Percentiles rank a stretch among this genome's conserved stretches.
Evolutionary conservation across 2,888 invertebrate species (phyloP).

Genomic region (Cheilosia impressa): DNA sequence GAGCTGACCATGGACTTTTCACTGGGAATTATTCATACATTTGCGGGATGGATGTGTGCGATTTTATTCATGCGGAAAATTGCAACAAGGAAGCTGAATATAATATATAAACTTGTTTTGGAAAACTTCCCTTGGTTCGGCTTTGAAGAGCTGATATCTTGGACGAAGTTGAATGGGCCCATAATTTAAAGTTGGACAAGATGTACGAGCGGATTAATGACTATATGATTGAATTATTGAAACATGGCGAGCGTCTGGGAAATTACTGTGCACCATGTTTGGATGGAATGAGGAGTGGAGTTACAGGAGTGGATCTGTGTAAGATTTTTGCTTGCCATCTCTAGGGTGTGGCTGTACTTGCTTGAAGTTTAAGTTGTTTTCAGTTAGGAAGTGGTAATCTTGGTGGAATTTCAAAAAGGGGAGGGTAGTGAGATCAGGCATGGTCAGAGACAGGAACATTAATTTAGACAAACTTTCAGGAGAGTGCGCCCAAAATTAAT

Average conservation of each 20-base stretch:
- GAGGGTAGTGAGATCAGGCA: no score
- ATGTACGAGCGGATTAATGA: slow-evolving; percentile 6
- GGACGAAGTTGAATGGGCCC: not conserved
- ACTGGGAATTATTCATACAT: slow-evolving; percentile 54
- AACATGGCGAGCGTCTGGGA: slow-evolving; percentile 1
- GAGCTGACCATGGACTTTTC: slow-evolving; percentile 42
- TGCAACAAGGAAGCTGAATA: slow-evolving; percentile 45
- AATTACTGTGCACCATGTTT: not conserved
- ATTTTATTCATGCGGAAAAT: slow-evolving; percentile 64
- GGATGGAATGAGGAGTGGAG: no score
- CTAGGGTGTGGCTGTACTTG: no score
- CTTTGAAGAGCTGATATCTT: not conserved
- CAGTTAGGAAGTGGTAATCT: no score
- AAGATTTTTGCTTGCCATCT: no score
- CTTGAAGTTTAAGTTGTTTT: no score
- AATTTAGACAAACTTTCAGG: no score
- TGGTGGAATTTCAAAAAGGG: no score
- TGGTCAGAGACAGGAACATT: no score
- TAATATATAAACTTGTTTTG: slow-evolving; percentile 17
- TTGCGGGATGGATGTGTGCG: slow-evolving; percentile 38
- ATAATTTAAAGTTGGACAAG: slow-evolving; percentile 7
- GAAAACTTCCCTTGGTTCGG: not conserved
- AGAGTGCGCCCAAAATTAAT: no score
- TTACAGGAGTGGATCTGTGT: no score
- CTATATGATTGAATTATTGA: slow-evolving; percentile 25